A percentile compares a stretch with the other conserved stretches of the same genome.
These are phyloP conservation scores for Drosophila repletoides DNA, from an alignment of 1,140 invertebrate genomes.

Conservation along the genomic window DNA sequence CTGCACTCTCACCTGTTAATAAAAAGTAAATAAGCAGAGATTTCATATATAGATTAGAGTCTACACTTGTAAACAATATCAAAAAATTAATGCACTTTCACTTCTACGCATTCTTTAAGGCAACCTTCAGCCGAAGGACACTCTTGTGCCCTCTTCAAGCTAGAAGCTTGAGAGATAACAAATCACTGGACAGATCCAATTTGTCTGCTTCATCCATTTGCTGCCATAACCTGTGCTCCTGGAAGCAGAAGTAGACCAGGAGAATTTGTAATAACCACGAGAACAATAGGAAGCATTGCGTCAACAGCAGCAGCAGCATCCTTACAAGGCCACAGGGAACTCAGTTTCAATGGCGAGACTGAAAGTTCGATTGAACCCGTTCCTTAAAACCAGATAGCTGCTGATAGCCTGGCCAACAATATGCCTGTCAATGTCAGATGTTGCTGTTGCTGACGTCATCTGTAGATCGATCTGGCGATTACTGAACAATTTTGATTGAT, in stretches of 20 bases:
- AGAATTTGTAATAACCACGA: conserved; percentile 64
- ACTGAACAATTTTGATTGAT: conserved; percentile 57
- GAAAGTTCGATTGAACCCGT: conserved; percentile 27
- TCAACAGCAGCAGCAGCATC: conserved; percentile 11
- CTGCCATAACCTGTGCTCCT: conserved; percentile 43
- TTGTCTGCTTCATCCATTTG: conserved; percentile 50
- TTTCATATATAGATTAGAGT: too few relatives aligned
- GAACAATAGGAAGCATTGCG: conserved; percentile 49
- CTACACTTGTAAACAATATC: too few relatives aligned
- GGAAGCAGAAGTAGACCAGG: conserved; percentile 31
- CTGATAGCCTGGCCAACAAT: conserved; percentile 29
- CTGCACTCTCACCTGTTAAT: background rate
- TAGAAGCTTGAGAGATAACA: too few relatives aligned
- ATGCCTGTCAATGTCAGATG: conserved; percentile 51
- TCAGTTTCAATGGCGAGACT: conserved; percentile 8
- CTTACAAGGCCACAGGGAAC: conserved; percentile 34
- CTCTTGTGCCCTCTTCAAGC: too few relatives aligned
- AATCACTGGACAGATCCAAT: conserved; percentile 43
- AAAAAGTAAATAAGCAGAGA: too few relatives aligned
- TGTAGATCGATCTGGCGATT: conserved; percentile 19
- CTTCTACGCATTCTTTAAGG: too few relatives aligned
- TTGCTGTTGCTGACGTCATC: conserved; percentile 34
- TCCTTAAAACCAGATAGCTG: conserved; percentile 22
- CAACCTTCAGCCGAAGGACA: too few relatives aligned
- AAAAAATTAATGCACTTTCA: too few relatives aligned